Base-by-base conservation (phyloP, 2,888 invertebrate genomes). In the Taenaris catops region DNA sequence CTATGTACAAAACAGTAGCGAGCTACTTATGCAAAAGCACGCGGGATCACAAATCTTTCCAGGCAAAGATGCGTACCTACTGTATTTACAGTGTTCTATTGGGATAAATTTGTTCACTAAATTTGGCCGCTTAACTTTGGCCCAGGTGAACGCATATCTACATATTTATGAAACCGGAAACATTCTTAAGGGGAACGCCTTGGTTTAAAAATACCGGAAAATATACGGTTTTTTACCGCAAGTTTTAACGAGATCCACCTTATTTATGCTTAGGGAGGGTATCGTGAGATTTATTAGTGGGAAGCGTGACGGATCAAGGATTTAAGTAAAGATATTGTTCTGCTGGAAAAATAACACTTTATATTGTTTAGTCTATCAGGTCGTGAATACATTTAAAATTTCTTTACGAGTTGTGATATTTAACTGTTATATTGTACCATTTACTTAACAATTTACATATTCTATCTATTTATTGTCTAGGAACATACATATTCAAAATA, bases 81-180 rank as follows among this genome's bases (percentile, higher is more conserved):
- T 61, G 66, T 81, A 79, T 81, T 80, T 81, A 83, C 76, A 79
- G 73, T 78, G 78, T 75, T 79, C 73, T 81, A 78, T 78, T 76
- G 71, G 70, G 72, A 84, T 84, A 84, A 83, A 86, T 84, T 79
- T 72, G 65, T 60, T 53, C 57, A 69, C 69, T 79, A 84, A 83
- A 83, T 83, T 81, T 66, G 64, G 79, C 61, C 63, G 75, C 65
- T 72, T 75, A 52, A 44, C 44, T 44, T 45, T 72, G 69, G 63
- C 74, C 72, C 83, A 86, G 83, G 84, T 84, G 81, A 83, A 69
- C 67, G 76, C 69, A 81, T 81, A 83, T 83, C 83, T 84, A 78
- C 80, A 84, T 84, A 84, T 84, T 83, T 86, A 86, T 81, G 78
- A 71, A 73, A 76, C 73, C 69, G 69, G 68, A 74, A 75, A 66